Percentiles rank a stretch among this genome's conserved stretches.
Evolutionary conservation across 1,140 invertebrate species (phyloP).

Genomic region (Zaprionus taronus): DNA sequence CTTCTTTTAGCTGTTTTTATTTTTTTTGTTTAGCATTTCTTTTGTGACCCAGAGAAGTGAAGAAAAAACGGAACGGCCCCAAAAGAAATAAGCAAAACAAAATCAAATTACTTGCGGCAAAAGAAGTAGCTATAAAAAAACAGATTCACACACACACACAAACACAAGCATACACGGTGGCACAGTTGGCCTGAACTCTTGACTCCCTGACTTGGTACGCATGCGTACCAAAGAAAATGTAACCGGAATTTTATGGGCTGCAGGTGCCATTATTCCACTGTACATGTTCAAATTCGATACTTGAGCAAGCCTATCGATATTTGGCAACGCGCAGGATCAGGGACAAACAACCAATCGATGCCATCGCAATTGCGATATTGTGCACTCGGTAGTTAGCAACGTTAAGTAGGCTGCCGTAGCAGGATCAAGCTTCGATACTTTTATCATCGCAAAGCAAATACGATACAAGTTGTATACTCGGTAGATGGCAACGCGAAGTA

Average conservation of each 20-base stretch:
- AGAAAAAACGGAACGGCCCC: constrained; percentile 29
- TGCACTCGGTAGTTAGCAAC: constrained; percentile 1
- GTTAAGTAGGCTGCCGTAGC: not conserved
- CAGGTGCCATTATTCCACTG: constrained; percentile 38
- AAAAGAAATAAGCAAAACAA: constrained; percentile 46
- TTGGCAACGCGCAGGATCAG: constrained; percentile 1
- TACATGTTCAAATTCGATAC: constrained; percentile 18
- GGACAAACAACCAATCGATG: not conserved
- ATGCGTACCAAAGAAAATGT: constrained; percentile 52
- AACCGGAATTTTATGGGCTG: constrained; percentile 54
- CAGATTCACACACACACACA: constrained; percentile 1
- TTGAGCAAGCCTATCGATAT: not conserved
- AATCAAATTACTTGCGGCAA: constrained; percentile 44
- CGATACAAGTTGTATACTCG: not conserved
- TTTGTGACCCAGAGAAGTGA: constrained; percentile 61
- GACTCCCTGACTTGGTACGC: constrained; percentile 45
- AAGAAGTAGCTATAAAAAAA: constrained; percentile 24
- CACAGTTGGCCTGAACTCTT: constrained; percentile 58
- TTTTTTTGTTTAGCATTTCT: constrained; percentile 61
- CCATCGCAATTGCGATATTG: not conserved
- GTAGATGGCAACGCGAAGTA: not conserved
- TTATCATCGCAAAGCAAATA: not conserved
- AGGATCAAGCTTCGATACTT: not conserved
- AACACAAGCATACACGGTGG: not conserved
- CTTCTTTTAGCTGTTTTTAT: constrained; percentile 24